Percentiles rank a stretch among this genome's conserved stretches.
These are phyloP conservation scores for Hippopotamyrus pictus DNA, from an alignment of 2,797 vertebrate genomes.

Conservation along the genomic window DNA sequence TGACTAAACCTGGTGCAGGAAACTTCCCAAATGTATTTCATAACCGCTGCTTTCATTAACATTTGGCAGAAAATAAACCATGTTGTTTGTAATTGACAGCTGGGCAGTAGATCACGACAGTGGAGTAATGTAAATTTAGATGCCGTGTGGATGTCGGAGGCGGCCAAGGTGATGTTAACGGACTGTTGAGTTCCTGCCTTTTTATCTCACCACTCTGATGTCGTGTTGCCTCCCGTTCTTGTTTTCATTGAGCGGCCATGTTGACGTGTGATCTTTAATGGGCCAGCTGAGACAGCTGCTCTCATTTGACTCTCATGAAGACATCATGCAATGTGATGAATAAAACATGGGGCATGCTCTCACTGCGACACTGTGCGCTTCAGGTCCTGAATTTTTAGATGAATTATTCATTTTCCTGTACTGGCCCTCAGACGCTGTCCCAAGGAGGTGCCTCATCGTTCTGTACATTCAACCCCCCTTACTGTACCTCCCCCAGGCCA, in stretches of 20 bases:
- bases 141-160: neutral
- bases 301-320: conserved; percentile 8
- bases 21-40: neutral
- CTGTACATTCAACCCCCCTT: neutral
- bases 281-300: neutral
- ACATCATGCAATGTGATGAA: conserved; percentile 8
- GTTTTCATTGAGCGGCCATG: neutral
- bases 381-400: neutral
- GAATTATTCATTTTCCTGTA: conserved; percentile 19
- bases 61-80: neutral
- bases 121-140: neutral
- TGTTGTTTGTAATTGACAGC: neutral
- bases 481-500: conserved; percentile 60
- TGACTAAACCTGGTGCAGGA: neutral
- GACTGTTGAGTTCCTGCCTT: neutral
- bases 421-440: neutral
- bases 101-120: neutral
- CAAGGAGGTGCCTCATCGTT: neutral
- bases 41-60: neutral
- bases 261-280: conserved; percentile 4
- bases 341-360: conserved; percentile 15
- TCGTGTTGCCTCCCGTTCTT: neutral
- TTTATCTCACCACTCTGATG: neutral
- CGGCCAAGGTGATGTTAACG: neutral
- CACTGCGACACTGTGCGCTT: neutral